Evolutionary conservation across 53 echinoderm and acorn worm genomes (phyloP).

Genomic region (Temnopleurus reevesii): DNA sequence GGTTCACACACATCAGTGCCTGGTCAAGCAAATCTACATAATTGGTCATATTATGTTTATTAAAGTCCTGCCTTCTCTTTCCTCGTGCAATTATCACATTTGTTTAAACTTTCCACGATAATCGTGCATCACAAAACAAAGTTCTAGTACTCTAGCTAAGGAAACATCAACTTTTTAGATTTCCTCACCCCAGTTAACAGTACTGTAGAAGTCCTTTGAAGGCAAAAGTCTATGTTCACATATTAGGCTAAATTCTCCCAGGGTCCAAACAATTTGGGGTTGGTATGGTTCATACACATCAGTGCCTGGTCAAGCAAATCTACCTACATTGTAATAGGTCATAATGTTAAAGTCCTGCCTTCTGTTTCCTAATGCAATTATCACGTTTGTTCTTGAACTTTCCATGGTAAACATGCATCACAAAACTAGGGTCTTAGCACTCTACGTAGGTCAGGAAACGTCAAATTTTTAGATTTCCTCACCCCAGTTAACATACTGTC

Average conservation of each 20-base stretch:
- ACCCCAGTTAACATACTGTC: background rate
- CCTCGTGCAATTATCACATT: background rate
- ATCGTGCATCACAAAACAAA: background rate
- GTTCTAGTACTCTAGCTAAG: background rate
- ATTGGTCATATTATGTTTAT: too few relatives aligned
- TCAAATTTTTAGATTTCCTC: background rate
- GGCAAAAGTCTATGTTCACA: background rate
- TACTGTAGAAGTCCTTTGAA: background rate
- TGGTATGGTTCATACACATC: background rate
- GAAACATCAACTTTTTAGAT: background rate
- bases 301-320: background rate
- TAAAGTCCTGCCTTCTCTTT: background rate
- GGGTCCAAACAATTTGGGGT: background rate
- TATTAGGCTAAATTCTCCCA: background rate
- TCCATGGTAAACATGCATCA: background rate
- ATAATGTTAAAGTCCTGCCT: background rate
- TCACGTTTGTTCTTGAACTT: background rate
- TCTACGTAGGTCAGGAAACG: constrained; percentile 18
- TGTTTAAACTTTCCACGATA: background rate
- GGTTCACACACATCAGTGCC: too few relatives aligned
- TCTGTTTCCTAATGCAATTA: background rate
- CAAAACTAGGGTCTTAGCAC: background rate
- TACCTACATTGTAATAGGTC: too few relatives aligned
- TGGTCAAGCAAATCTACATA: background rate
- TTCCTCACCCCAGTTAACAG: background rate